Conservation (phyloP, 64 coral and sea anemone species). For the Porites lutea region DNA sequence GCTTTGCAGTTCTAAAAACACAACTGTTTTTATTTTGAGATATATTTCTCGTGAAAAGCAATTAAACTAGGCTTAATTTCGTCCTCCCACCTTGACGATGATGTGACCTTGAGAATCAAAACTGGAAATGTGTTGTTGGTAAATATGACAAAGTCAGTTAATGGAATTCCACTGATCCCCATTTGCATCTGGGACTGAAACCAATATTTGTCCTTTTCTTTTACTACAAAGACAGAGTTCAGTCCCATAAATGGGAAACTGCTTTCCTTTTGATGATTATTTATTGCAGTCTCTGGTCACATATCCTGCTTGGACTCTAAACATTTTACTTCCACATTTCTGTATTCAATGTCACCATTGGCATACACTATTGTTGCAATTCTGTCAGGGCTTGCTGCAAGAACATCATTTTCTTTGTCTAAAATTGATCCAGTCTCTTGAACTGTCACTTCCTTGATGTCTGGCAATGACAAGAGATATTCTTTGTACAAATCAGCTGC, state of each 20-base stretch:
- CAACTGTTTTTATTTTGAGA: too few species aligned
- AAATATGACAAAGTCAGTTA: too few species aligned
- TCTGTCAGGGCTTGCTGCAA: constrained; percentile 29
- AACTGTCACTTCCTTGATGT: too few species aligned
- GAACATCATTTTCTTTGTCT: neutral
- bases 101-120: too few species aligned
- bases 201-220: constrained; percentile 18
- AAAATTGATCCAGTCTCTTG: too few species aligned
- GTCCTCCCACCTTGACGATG: constrained; percentile 13
- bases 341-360: neutral
- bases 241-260: neutral
- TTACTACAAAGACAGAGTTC: neutral
- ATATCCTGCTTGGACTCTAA: constrained; percentile 1
- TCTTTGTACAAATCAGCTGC: too few species aligned
- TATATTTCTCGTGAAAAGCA: too few species aligned
- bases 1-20: too few species aligned
- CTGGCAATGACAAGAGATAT: too few species aligned
- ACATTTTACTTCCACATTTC: constrained; percentile 18
- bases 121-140: too few species aligned
- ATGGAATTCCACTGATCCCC: too few species aligned
- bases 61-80: constrained; percentile 13
- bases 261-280: constrained; percentile 19
- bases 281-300: neutral
- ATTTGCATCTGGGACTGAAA: constrained; percentile 23
- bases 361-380: neutral